Conservation (phyloP, 2,888 invertebrate genomes). For the Clivina fossor region DNA sequence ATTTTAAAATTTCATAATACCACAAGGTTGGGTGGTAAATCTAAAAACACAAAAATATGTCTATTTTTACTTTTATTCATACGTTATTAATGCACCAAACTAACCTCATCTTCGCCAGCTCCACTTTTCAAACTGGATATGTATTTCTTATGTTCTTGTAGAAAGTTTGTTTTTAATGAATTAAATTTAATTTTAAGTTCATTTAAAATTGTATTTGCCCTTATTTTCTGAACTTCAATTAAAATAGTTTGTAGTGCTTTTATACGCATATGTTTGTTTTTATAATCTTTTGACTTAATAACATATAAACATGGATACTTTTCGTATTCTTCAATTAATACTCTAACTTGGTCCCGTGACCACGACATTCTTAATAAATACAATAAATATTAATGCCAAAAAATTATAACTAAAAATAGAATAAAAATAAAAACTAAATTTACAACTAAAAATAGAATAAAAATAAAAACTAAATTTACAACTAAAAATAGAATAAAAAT, state of each 20-base stretch:
- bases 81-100: no score
- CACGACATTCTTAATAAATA: slow-evolving; percentile 23
- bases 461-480: no score
- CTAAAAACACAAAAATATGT: slow-evolving; percentile 7
- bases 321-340: slow-evolving; percentile 18
- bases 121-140: slow-evolving; percentile 5
- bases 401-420: no score
- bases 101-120: slow-evolving; percentile 18
- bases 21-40: slow-evolving; percentile 7
- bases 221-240: neutral
- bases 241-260: neutral
- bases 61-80: neutral
- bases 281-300: slow-evolving; percentile 7
- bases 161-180: slow-evolving; percentile 10
- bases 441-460: no score
- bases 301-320: slow-evolving; percentile 20
- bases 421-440: no score
- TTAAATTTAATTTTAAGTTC: slow-evolving; percentile 21
- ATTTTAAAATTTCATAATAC: slow-evolving; percentile 4
- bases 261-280: slow-evolving; percentile 14
- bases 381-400: no score
- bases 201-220: slow-evolving; percentile 1
- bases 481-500: slow-evolving; percentile 3
- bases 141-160: slow-evolving; percentile 9
- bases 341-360: slow-evolving; percentile 11